A percentile compares a stretch with the other conserved stretches of the same genome.
phyloP scores from a whole-genome alignment of 2,888 invertebrate species.

The Volucella bombylans region DNA sequence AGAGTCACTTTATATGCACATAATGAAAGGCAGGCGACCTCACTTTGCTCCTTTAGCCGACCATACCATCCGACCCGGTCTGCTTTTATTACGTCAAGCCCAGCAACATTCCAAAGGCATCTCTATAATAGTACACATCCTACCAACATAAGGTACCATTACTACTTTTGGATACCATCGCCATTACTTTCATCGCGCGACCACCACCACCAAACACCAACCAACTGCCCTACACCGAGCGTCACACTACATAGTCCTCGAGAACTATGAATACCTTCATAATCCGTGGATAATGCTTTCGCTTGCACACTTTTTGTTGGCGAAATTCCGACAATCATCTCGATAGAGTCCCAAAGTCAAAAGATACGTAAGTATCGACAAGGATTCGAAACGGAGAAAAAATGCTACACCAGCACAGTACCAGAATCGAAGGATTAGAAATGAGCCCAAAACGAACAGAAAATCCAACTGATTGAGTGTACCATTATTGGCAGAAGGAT shows the following conservation, averaged over 20 bases:
- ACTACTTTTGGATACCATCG: constrained; percentile 35
- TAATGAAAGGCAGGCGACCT: constrained; percentile 51
- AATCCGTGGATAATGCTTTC: constrained; percentile 58
- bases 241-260: neutral
- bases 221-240: constrained; percentile 1
- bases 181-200: constrained; percentile 51
- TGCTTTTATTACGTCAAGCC: constrained; percentile 21
- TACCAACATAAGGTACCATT: constrained; percentile 29
- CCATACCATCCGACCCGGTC: neutral
- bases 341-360: constrained; percentile 60
- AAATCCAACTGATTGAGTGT: constrained; percentile 52
- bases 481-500: constrained; percentile 61
- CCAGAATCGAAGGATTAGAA: constrained; percentile 39
- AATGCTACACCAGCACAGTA: constrained; percentile 11
- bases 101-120: constrained; percentile 25
- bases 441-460: constrained; percentile 5
- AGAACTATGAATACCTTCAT: constrained; percentile 41
- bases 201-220: constrained; percentile 32
- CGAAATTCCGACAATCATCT: constrained; percentile 56
- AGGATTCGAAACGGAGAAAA: constrained; percentile 27
- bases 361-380: constrained; percentile 59
- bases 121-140: neutral
- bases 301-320: constrained; percentile 48
- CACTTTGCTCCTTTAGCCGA: constrained; percentile 2
- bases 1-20: constrained; percentile 67